Evolutionary conservation across 2,888 invertebrate species (phyloP).

Genomic region (Stenolophus ochropezus): DNA sequence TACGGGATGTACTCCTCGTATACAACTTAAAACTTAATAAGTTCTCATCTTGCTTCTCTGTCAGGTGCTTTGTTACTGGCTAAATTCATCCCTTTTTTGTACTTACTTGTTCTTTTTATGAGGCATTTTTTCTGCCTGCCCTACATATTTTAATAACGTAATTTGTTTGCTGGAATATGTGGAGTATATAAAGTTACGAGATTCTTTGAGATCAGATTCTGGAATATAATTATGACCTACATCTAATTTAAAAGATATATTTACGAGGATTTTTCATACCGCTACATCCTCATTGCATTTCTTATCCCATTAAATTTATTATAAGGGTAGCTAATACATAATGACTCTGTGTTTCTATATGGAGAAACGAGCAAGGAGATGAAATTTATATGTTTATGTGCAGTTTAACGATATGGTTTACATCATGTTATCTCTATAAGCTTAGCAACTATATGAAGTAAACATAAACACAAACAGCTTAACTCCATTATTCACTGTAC

Average conservation of each 20-base stretch:
- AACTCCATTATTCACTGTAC: too few species aligned
- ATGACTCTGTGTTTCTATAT: too few species aligned
- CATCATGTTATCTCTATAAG: too few species aligned
- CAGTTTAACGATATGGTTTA: too few species aligned
- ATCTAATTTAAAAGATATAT: not conserved
- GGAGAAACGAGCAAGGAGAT: too few species aligned
- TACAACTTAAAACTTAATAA: constrained; percentile 49
- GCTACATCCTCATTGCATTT: not conserved
- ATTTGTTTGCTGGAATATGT: constrained; percentile 48
- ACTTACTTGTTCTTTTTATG: constrained; percentile 6
- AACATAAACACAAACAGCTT: too few species aligned
- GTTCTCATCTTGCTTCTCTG: constrained; percentile 3
- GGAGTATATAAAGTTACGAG: constrained; percentile 23
- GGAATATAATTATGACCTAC: constrained; percentile 26
- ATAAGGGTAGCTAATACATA: not conserved
- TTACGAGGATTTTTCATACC: not conserved
- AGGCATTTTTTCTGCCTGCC: constrained; percentile 13
- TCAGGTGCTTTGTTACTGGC: not conserved
- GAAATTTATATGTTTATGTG: too few species aligned
- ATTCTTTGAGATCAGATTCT: constrained; percentile 28
- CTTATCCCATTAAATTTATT: not conserved
- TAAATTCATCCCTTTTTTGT: constrained; percentile 24
- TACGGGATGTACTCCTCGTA: constrained; percentile 3
- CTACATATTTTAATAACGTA: constrained; percentile 55
- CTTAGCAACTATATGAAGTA: too few species aligned